Conservation (phyloP, 2,888 invertebrate species). For the Caenorhabditis wallacei region DNA sequence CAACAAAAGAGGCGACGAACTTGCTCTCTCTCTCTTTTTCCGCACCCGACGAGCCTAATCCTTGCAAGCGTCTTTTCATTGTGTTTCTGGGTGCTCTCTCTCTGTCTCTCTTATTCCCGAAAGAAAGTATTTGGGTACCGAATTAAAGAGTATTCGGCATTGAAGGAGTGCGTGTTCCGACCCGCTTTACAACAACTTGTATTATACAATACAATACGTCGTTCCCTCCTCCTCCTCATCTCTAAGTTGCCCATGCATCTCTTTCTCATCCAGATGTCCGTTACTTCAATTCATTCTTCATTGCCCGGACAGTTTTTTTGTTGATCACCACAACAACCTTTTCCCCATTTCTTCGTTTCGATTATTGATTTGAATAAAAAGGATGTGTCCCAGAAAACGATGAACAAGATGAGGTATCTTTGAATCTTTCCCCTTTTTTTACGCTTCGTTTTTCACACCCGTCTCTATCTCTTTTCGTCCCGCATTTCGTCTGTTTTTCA, state of each 20-base stretch:
- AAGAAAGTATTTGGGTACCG: conserved; percentile 58
- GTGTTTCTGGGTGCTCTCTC: conserved; percentile 24
- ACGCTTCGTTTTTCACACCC: conserved; percentile 30
- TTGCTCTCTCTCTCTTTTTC: conserved; percentile 49
- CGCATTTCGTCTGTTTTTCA: conserved; percentile 54
- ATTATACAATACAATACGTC: conserved; percentile 44
- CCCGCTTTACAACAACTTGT: conserved; percentile 58
- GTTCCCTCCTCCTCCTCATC: conserved; percentile 12
- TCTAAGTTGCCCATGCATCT: conserved; percentile 41
- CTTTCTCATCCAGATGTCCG: conserved; percentile 32
- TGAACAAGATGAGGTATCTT: conserved; percentile 63
- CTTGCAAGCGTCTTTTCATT: conserved; percentile 38
- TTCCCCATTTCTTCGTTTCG: conserved; percentile 18
- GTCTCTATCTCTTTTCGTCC: conserved; percentile 17
- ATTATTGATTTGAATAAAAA: conserved; percentile 43
- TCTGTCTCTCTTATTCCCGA: background rate
- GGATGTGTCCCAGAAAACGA: conserved; percentile 46
- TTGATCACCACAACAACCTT: conserved; percentile 31
- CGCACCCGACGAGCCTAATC: conserved; percentile 54
- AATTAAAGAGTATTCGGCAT: conserved; percentile 58
- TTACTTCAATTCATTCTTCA: conserved; percentile 20
- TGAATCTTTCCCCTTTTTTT: conserved; percentile 14
- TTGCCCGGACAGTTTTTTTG: conserved; percentile 8
- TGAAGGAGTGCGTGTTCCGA: conserved; percentile 21
- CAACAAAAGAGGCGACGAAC: conserved; percentile 37